These are phyloP conservation scores for Tupaia chinensis DNA, from an alignment of 2,113 vertebrate genomes.

Conservation along the genomic window DNA sequence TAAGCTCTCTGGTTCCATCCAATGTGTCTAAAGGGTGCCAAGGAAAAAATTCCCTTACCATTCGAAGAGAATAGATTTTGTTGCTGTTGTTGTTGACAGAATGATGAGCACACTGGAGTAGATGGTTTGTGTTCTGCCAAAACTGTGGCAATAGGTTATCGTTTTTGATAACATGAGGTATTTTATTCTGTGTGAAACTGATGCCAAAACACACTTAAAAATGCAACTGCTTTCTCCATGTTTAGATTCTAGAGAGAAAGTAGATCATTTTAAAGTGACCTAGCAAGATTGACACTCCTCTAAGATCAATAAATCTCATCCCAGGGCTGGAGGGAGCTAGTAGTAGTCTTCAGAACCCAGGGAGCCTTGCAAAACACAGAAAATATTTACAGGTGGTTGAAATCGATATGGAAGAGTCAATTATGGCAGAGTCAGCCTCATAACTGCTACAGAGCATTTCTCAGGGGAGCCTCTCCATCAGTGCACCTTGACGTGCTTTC, in stretches of 20 bases:
- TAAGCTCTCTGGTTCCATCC: constrained; percentile 57
- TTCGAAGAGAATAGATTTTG: constrained; percentile 42
- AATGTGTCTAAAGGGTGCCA: constrained; percentile 50
- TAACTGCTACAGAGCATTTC: not conserved
- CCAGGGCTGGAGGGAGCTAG: not conserved
- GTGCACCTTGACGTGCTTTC: not conserved
- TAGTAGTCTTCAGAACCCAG: not conserved
- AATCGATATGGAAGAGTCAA: not conserved
- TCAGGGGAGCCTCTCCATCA: not conserved
- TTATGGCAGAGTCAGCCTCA: not conserved
- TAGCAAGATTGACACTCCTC: not conserved
- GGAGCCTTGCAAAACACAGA: not conserved
- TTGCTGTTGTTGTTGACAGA: constrained; percentile 45
- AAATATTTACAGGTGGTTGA: constrained; percentile 11
- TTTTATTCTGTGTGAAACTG: constrained; percentile 60
- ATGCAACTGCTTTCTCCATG: constrained; percentile 38
- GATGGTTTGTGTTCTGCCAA: not conserved
- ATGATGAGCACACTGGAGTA: not conserved
- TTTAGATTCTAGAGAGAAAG: constrained; percentile 46
- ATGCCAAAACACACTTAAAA: constrained; percentile 17
- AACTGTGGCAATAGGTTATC: constrained; percentile 60
- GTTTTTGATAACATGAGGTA: constrained; percentile 27
- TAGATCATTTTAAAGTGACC: constrained; percentile 19
- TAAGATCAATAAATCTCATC: not conserved
- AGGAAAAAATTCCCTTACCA: constrained; percentile 33